Percentiles rank a stretch among this genome's conserved stretches.
Evolutionary conservation across 2,797 vertebrate species (phyloP).

Genomic region (Hipposideros larvatus): DNA sequence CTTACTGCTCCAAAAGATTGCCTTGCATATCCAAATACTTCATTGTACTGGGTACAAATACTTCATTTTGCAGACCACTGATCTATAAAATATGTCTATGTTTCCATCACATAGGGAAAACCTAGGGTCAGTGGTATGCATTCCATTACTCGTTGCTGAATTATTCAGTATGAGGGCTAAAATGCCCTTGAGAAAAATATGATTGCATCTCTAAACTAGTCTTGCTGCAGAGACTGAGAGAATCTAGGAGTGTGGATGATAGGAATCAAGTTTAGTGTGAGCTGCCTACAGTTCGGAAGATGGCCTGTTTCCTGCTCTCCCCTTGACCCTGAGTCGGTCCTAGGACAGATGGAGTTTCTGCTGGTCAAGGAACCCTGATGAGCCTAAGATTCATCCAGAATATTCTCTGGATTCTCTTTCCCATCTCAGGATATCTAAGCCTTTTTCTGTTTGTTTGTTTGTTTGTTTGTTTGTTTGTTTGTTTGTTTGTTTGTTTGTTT

Average conservation of each 20-base stretch:
- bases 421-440: background rate
- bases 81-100: background rate
- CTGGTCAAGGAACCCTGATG: background rate
- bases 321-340: background rate
- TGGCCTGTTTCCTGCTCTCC: background rate
- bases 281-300: background rate
- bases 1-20: background rate
- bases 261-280: background rate
- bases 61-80: background rate
- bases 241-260: background rate
- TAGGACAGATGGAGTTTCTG: background rate
- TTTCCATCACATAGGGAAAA: background rate
- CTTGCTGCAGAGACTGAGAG: background rate
- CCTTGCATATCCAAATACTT: background rate
- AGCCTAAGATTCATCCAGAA: background rate
- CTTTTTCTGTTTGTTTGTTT: background rate
- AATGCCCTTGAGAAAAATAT: slow-evolving; percentile 37
- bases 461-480: no score
- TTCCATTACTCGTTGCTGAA: background rate
- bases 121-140: background rate
- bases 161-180: background rate
- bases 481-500: no score
- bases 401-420: slow-evolving; percentile 10
- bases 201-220: background rate
- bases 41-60: background rate